Conservation (phyloP, 2,797 vertebrate species). For the Takifugu rubripes region DNA sequence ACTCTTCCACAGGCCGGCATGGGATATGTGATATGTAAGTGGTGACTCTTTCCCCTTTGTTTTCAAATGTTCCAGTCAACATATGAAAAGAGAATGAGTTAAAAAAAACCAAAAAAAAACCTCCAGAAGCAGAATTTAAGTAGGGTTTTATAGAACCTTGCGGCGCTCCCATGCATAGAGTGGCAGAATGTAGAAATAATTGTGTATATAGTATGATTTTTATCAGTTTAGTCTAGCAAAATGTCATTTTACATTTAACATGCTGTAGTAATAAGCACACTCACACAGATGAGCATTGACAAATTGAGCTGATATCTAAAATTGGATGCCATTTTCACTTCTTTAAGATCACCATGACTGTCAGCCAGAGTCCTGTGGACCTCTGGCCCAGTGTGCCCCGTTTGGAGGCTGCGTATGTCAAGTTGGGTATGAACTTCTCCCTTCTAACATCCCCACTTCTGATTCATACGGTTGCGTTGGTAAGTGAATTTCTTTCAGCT, state of each 20-base stretch:
- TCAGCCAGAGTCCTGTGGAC: conserved; percentile 35
- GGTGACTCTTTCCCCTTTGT: not conserved
- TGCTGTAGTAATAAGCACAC: not conserved
- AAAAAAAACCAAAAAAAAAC: too few relatives aligned
- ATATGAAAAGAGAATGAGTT: too few relatives aligned
- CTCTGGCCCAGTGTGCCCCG: conserved; percentile 28
- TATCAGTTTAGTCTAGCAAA: too few relatives aligned
- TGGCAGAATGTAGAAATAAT: too few relatives aligned
- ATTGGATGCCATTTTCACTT: not conserved
- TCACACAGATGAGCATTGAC: too few relatives aligned
- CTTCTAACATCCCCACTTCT: not conserved
- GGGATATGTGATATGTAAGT: conserved; percentile 41
- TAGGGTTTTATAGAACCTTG: too few relatives aligned
- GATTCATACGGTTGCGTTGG: conserved; percentile 52
- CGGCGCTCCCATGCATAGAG: too few relatives aligned
- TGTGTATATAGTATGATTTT: too few relatives aligned
- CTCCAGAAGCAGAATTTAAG: too few relatives aligned
- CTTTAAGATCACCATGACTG: conserved; percentile 49
- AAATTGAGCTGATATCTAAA: too few relatives aligned
- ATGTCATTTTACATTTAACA: not conserved
- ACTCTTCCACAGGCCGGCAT: fast-evolving
- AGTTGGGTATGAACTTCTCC: conserved; percentile 27
- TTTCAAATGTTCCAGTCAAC: not conserved
- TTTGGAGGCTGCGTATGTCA: conserved; percentile 38
- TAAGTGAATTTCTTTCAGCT: conserved; percentile 6